Base-by-base conservation (phyloP, 2,113 vertebrate species). In the Mandrillus leucophaeus region DNA sequence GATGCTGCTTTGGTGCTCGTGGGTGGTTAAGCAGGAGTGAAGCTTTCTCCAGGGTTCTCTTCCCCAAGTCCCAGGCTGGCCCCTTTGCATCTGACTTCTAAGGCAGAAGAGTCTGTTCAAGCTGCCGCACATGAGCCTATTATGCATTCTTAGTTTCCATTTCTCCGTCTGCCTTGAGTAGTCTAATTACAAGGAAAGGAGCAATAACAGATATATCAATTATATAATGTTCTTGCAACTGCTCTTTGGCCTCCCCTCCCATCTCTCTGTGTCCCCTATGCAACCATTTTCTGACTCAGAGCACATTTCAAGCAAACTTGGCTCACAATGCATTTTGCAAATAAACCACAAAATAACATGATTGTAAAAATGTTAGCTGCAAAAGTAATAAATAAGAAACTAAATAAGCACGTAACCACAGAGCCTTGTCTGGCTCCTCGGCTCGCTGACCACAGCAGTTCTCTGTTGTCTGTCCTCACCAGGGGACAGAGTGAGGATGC, bases 331-430 rank as follows among this genome's bases (percentile, higher is more conserved):
- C 81, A 73, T 93, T 97, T 93, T 98, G 72, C 88, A 97, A 98
- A 95, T 95, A 98, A 97, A 95, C 97, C 96, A 66, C 97, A 98
- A 97, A 98, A 98, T 97, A 98, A 92, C 94, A 98, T 73, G 94
- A 98, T 93, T 97, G 88, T 96, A 96, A 98, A 97, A 97, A 95
- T 89, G 90, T 96, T 93, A 98, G 90, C 95, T 96, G 93, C 92
- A 97, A 95, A 89, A 95, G 90, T 95, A 97, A 97, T 97, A 98
- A 98, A 98, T 96, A 97, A 93, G 83, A 80, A 97, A 98, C 97
- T 97, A 97, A 97, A 98, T 95, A 97, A 97, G 97, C 96, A 93
- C 3, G 23, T 95, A 93, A 97, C 97, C 98, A 82, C 97, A 97
- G 92, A 96, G 61, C 61, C 93, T 98, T 96, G 93, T 95, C 95